Base-by-base conservation (phyloP, 2,888 invertebrate species). In the Auanema freiburgensis region DNA sequence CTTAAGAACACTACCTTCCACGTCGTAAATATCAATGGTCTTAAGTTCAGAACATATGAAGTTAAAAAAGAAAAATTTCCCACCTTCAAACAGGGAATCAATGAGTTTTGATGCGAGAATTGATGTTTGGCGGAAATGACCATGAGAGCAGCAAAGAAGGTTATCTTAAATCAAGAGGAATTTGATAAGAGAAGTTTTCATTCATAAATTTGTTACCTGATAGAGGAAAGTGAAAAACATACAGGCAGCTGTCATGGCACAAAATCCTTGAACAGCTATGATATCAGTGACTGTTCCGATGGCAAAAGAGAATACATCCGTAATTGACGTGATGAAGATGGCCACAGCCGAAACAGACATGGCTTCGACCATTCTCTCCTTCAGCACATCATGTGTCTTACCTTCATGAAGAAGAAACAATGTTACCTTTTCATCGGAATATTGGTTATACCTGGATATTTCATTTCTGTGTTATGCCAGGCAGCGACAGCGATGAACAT, bases 401-500 rank as follows among this genome's bases (percentile, higher is more conserved):
- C 70, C 74, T 67, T 53, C 33, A n/a, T n/a, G n/a, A n/a, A n/a
- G n/a, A n/a, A n/a, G n/a, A n/a, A n/a, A n/a, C n/a, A 60, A 50
- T 33, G 8, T 58, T 53, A 44, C 2, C 3, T 43, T 40, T 54
- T 2, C 12, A 14, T 55, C 16, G n/a, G n/a, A n/a, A 49, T 50
- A 16, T 16, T 21, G 33, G n/a, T n/a, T n/a, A n/a, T n/a, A 68
- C 74, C 74, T 8, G 77, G 76, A 50, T 64, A 78, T 60, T 79
- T 69, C 23, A 74, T 60, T 12, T 92, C 91, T 0, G 93, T 93
- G 62, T 93, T 88, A 66, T 93, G 88, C 94, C 94, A 94, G 0
- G 93, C 93, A 2, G 93, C 93, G 78, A 94, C 86, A 90, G 94
- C 92, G 23, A 95, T 94, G 83, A 95, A 95, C 1, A 93, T 94